Evolutionary conservation across 2,888 invertebrate species (phyloP).

Genomic region (Dryobota labecula): DNA sequence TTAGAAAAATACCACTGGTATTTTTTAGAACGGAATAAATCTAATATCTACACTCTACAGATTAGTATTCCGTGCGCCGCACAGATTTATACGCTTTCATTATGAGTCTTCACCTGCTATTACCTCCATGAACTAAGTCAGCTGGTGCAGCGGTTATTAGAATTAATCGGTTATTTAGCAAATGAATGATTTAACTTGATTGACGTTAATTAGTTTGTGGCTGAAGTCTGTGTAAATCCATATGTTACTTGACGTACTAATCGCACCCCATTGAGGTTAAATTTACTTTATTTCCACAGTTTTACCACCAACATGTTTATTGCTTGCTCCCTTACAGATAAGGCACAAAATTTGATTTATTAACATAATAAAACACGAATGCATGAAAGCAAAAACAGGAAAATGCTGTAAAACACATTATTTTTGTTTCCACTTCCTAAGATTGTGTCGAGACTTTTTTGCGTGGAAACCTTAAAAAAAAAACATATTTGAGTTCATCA

Average conservation of each 20-base stretch:
- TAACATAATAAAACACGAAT: constrained; percentile 9
- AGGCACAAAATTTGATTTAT: too few relatives aligned
- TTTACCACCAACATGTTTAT: background rate
- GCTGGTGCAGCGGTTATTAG: background rate
- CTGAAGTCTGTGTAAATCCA: background rate
- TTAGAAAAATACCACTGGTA: too few relatives aligned
- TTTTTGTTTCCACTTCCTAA: constrained; percentile 1
- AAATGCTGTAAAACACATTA: constrained; percentile 11
- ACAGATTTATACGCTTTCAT: too few relatives aligned
- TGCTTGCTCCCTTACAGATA: background rate
- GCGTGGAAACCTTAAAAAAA: too few relatives aligned
- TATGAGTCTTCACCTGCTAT: background rate
- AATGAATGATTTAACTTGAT: background rate
- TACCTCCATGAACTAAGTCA: background rate
- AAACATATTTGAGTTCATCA: too few relatives aligned
- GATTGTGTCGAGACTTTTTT: background rate
- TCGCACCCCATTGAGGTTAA: background rate
- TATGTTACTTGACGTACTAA: background rate
- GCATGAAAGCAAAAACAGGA: background rate
- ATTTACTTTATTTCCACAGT: background rate
- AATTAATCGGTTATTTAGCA: background rate
- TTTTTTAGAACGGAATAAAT: too few relatives aligned
- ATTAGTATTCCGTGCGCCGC: too few relatives aligned
- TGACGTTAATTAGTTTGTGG: background rate
- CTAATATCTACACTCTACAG: too few relatives aligned